Base-by-base conservation (phyloP, 2,797 vertebrate species). In the Protosalanx chinensis region DNA sequence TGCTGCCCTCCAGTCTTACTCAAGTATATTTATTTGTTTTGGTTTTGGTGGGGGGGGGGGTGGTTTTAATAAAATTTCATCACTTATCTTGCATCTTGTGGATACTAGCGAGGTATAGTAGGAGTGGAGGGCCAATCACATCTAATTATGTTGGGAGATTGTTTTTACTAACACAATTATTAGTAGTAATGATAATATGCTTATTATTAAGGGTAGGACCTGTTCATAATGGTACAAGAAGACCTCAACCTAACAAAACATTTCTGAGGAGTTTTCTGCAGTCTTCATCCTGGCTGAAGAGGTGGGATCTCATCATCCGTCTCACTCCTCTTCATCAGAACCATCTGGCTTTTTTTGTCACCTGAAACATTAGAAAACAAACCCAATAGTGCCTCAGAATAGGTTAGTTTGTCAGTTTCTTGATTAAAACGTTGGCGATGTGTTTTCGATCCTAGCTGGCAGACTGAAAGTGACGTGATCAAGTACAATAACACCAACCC, bases 301-400 rank as follows among this genome's bases (percentile, higher is more conserved):
- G 32, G 67, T 62, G n/a, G 65, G 64, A 57, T 57, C n/a, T 76
- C 29, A 69, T 67, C 67, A 72, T 74, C 37, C 27, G 6, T 71
- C 37, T 72, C 63, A 72, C 27, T 30, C 67, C 57, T 75, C 58
- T 68, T 72, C 69, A 70, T 57, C 71, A 29, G 70, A 18, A 46
- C 10, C 2, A 35, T 35, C 33, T 35, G 33, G 33, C 6, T 35
- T 35, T 68, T 68, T 77, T 53, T 70, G 27, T 79, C 68, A 51
- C 72, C 64, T 27, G 29, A 84, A 58, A 46, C 12, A 58, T 58
- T 68, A 57, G 29, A 65, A 82, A 68, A 75, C 62, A 13, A 80
- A 78, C 81, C 75, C 72, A 81, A 76, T 80, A 85, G 85, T 87
- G 84, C 85, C 85, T 88, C 70, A 75, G 72, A 74, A 71, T 23